Percentiles rank a stretch among this genome's conserved stretches.
Conservation (phyloP, 2,888 invertebrate species). For the Dugesia japonica region DNA sequence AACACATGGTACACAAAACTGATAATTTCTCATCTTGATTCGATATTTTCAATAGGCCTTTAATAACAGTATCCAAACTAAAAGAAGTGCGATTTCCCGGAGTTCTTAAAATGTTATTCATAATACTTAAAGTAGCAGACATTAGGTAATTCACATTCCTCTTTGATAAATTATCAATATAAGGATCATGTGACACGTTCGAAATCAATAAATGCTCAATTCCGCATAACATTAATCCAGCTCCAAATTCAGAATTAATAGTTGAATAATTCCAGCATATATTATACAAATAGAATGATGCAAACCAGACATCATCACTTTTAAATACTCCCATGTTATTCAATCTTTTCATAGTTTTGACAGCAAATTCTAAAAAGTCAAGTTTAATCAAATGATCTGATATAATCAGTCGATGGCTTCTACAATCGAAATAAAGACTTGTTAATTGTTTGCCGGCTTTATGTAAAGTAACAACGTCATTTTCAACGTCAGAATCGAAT, state of each 20-base stretch:
- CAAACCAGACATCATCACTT: constrained; percentile 43
- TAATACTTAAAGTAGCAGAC: neutral
- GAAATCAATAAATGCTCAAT: neutral
- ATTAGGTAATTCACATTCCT: neutral
- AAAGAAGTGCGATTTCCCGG: neutral
- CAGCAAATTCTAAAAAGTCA: constrained; percentile 33
- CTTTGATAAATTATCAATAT: neutral
- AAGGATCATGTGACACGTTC: neutral
- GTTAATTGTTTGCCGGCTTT: neutral
- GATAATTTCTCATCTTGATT: neutral
- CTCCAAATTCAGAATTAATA: constrained; percentile 38
- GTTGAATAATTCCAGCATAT: constrained; percentile 43
- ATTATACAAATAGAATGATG: constrained; percentile 42
- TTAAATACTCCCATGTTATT: constrained; percentile 43
- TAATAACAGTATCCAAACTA: neutral
- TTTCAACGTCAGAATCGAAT: neutral
- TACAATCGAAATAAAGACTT: constrained; percentile 1
- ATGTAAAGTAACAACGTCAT: neutral
- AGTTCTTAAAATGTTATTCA: neutral
- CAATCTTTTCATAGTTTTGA: constrained; percentile 41
- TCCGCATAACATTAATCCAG: neutral
- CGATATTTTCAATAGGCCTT: neutral
- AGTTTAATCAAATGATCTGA: neutral
- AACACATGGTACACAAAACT: neutral
- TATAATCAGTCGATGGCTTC: neutral